Evolutionary conservation across 1,140 invertebrate species (phyloP), one percentile per base, ranked within the genome.

Genomic region (Panagrolaimus sp.): DNA sequence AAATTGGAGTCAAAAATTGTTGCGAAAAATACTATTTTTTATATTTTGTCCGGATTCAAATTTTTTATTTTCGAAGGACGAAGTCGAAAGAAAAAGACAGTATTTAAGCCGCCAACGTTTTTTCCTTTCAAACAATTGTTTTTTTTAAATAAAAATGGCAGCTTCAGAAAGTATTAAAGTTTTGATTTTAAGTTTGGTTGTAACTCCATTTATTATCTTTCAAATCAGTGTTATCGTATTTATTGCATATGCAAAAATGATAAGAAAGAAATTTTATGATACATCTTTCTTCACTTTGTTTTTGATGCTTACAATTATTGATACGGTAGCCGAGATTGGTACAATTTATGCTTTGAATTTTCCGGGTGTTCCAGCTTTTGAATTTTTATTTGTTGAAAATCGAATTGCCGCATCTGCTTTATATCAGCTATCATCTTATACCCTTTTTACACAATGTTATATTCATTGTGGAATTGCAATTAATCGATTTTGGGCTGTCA

Each of bases 401-500:
- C 28, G 12, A 12, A 21, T 58, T 10, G 10, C 28, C 4, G 5
- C 52, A 21, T n/a, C 52, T 1, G 21, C 52, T 10, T 1, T 24
- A 1, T 58, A 58, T 28, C 52, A 26, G 5, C 28, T 58, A 28
- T 26, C 52, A 9, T 21, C 52, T 0, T 58, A 58, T 6, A 28
- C 28, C 4, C 14, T 58, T 1, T 58, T 26, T 28, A 58, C 52
- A 1, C 52, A 58, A 14, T 58, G 52, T 21, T 58, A 26, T 14
- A 58, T 58, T 28, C 52, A 58, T 28, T 26, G 21, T 21, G 14
- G 9, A 21, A 58, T 58, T 58, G 52, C 52, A 1, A 26, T 58
- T n/a, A 58, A 58, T 14, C 52, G 52, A 26, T 28, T 58, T 26
- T 58, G 52, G 52, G n/a, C 21, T 58, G 52, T 58, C 17, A 26